These are phyloP conservation scores for Battus philenor DNA, from an alignment of 1,140 invertebrate species.

Conservation along the genomic window DNA sequence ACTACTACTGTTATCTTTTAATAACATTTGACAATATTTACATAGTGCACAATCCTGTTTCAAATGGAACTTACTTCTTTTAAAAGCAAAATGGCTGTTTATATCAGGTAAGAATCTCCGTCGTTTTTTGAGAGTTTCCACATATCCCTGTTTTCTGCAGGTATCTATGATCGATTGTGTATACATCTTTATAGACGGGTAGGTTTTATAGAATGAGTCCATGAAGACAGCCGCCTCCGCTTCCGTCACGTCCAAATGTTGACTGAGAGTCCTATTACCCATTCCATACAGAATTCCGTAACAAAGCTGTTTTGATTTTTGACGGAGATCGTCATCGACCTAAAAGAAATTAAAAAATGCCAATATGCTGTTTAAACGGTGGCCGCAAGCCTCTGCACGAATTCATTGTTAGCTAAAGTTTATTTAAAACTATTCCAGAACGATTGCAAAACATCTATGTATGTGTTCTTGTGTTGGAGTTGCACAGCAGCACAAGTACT, in stretches of 20 bases:
- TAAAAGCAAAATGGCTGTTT: conserved; percentile 77
- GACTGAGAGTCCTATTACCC: conserved; percentile 89
- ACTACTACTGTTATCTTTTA: neutral
- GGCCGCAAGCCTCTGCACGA: too few relatives aligned
- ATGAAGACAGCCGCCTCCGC: conserved; percentile 88
- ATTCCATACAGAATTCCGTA: conserved; percentile 99
- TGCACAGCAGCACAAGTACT: too few relatives aligned
- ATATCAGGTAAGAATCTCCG: conserved; percentile 88
- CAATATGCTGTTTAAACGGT: neutral
- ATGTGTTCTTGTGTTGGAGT: too few relatives aligned
- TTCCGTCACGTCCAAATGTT: conserved; percentile 87
- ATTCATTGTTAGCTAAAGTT: too few relatives aligned
- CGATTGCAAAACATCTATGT: too few relatives aligned
- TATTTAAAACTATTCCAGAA: too few relatives aligned
- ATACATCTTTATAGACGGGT: conserved; percentile 85
- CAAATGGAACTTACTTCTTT: conserved; percentile 73
- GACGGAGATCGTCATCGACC: conserved; percentile 85
- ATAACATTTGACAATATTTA: neutral
- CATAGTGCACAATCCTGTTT: too few relatives aligned
- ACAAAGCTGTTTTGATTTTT: conserved; percentile 94
- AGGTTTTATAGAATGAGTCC: conserved; percentile 88
- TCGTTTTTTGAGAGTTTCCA: conserved; percentile 89
- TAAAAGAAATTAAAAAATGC: conserved; percentile 33
- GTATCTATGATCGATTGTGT: conserved; percentile 80
- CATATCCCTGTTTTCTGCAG: conserved; percentile 85